phyloP scores from a whole-genome alignment of 2,113 vertebrate species.

The Nothobranchius kuhntae region DNA sequence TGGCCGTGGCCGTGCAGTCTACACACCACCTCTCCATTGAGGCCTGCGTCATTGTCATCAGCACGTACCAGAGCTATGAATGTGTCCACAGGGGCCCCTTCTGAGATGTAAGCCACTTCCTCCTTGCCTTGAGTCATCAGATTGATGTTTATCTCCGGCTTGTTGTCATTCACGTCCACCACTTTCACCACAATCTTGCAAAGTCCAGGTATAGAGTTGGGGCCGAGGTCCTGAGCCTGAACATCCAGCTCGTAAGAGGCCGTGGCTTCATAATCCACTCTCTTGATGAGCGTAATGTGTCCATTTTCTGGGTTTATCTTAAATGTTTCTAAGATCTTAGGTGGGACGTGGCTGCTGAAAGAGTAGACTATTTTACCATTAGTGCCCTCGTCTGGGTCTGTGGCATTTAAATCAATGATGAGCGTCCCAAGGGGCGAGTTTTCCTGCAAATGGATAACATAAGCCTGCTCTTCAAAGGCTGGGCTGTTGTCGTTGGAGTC shows the following conservation, averaged over 20 bases:
- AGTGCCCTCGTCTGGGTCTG: constrained; percentile 96
- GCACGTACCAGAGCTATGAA: constrained; percentile 94
- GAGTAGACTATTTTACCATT: constrained; percentile 95
- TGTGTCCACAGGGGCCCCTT: constrained; percentile 89
- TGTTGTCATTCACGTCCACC: constrained; percentile 97
- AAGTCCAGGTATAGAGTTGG: constrained; percentile 95
- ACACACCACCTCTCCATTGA: constrained; percentile 90
- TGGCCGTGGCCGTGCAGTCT: constrained; percentile 93
- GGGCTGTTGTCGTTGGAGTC: constrained; percentile 99
- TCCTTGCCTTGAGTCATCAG: constrained; percentile 93
- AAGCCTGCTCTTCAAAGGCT: constrained; percentile 87
- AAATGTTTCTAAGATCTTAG: constrained; percentile 92
- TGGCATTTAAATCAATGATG: constrained; percentile 93
- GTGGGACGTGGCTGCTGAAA: constrained; percentile 92
- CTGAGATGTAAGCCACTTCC: constrained; percentile 91
- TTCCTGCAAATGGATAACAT: constrained; percentile 86
- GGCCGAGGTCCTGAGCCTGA: constrained; percentile 95
- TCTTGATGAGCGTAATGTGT: constrained; percentile 89
- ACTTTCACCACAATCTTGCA: constrained; percentile 96
- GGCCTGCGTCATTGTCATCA: constrained; percentile 92
- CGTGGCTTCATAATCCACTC: constrained; percentile 90
- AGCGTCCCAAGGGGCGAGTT: constrained; percentile 88
- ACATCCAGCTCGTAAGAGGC: constrained; percentile 94
- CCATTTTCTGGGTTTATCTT: constrained; percentile 90
- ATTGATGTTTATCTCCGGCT: constrained; percentile 94